phyloP scores from a whole-genome alignment of 2,113 vertebrate genomes.

The Pteronura brasiliensis region DNA sequence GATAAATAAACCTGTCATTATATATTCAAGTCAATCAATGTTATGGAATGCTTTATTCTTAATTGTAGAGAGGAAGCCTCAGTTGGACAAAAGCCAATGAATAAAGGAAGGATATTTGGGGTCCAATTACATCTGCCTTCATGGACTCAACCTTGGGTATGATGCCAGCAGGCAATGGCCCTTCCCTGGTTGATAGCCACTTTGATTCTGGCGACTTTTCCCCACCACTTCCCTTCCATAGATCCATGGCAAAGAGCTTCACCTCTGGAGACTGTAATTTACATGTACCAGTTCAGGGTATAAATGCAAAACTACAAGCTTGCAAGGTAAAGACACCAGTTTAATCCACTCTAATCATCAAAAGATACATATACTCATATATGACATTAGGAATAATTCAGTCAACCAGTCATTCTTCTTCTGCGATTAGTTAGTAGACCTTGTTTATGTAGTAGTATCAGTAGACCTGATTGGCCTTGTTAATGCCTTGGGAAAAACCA shows the following conservation, averaged over 20 bases:
- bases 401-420: constrained; percentile 58
- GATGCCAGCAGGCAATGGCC: neutral
- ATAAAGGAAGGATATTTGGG: neutral
- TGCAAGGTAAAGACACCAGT: neutral
- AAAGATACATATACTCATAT: neutral
- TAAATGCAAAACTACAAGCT: neutral
- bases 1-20: neutral
- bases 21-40: neutral
- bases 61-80: neutral
- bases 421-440: constrained; percentile 54
- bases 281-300: neutral
- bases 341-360: neutral
- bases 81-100: neutral
- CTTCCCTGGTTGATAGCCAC: neutral
- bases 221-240: neutral
- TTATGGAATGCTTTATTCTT: neutral
- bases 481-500: constrained; percentile 50
- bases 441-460: neutral
- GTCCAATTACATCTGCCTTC: neutral
- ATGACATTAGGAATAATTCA: constrained; percentile 5
- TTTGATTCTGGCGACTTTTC: neutral
- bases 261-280: neutral
- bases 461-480: constrained; percentile 66
- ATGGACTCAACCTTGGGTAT: neutral
- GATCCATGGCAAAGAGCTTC: neutral